Evolutionary conservation across 1,140 invertebrate genomes (phyloP).

Genomic region (Sminthurides bifidus): DNA sequence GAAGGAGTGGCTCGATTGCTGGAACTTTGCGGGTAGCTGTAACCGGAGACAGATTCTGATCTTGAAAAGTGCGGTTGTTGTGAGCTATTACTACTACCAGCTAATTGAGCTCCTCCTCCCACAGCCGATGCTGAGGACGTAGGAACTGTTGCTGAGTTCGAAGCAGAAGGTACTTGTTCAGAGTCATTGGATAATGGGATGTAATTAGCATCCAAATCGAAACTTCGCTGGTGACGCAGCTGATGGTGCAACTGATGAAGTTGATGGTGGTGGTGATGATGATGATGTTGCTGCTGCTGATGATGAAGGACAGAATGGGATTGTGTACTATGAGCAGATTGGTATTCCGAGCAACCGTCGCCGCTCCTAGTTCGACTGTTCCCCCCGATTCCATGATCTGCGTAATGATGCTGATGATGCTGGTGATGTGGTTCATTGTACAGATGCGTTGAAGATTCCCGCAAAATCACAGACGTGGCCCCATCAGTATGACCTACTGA

Average conservation of each 20-base stretch:
- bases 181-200: neutral
- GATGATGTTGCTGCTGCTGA: conserved; percentile 5
- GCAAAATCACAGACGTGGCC: no score
- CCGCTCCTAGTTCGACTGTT: neutral
- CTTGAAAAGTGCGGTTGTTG: neutral
- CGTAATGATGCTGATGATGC: neutral
- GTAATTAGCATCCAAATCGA: neutral
- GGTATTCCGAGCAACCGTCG: no score
- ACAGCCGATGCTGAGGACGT: neutral
- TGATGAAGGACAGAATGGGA: conserved; percentile 10
- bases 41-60: neutral
- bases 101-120: neutral
- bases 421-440: neutral
- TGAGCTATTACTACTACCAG: neutral
- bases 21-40: neutral
- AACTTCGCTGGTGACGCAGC: conserved; percentile 15
- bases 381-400: neutral
- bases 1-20: neutral
- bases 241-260: conserved; percentile 18
- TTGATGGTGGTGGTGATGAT: conserved; percentile 5
- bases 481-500: neutral
- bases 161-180: conserved; percentile 6
- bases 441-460: neutral
- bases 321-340: no score
- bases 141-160: neutral